Percentiles rank a stretch among this genome's conserved stretches.
Conservation (phyloP, 2,888 invertebrate species). For the Amorpha juglandis region DNA sequence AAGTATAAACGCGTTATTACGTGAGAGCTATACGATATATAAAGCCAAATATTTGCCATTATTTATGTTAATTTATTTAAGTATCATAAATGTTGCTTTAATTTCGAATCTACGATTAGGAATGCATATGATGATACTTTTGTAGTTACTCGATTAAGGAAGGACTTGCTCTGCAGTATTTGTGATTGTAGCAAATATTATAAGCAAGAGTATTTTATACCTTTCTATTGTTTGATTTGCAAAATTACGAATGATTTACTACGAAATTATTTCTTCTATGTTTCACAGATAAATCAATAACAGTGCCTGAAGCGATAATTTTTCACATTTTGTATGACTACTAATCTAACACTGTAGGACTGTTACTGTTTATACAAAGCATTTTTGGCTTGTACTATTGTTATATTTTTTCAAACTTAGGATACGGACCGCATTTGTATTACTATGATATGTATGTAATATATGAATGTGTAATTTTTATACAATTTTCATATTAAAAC, state of each 20-base stretch:
- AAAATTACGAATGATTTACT: slow-evolving; percentile 40
- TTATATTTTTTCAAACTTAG: slow-evolving; percentile 81
- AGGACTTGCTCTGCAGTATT: slow-evolving; percentile 77
- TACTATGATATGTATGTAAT: slow-evolving; percentile 75
- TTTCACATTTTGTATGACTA: slow-evolving; percentile 66
- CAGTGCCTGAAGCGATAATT: slow-evolving; percentile 76
- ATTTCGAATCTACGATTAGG: slow-evolving; percentile 44
- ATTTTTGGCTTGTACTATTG: slow-evolving; percentile 79
- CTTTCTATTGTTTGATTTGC: slow-evolving; percentile 60
- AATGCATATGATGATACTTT: slow-evolving; percentile 32
- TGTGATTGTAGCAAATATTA: slow-evolving; percentile 73
- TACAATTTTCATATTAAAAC: slow-evolving; percentile 83
- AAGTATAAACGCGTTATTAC: slow-evolving; percentile 24
- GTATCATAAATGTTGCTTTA: slow-evolving; percentile 45
- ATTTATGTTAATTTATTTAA: slow-evolving; percentile 77
- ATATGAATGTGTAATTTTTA: slow-evolving; percentile 83
- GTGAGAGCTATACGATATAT: slow-evolving; percentile 56
- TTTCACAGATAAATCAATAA: slow-evolving; percentile 30
- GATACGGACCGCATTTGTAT: slow-evolving; percentile 79
- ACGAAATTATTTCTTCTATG: slow-evolving; percentile 31
- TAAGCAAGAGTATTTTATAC: slow-evolving; percentile 64
- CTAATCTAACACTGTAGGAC: slow-evolving; percentile 60
- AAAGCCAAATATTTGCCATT: slow-evolving; percentile 84
- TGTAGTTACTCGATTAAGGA: slow-evolving; percentile 42
- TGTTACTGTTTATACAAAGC: slow-evolving; percentile 71